Percentiles rank a stretch among this genome's conserved stretches.
These are phyloP conservation scores for Actias luna DNA, from an alignment of 2,888 invertebrate species.

Conservation along the genomic window DNA sequence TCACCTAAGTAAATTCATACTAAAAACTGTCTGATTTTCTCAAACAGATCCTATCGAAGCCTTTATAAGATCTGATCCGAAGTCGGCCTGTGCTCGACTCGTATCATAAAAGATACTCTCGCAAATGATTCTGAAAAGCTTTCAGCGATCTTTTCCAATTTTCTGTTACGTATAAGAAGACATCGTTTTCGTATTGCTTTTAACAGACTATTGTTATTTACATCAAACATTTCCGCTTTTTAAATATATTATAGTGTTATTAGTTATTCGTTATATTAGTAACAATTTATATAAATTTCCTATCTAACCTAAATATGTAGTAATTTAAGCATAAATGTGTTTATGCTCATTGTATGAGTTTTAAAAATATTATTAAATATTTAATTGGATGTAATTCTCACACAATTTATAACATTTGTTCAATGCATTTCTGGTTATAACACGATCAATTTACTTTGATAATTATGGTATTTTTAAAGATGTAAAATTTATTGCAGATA, in stretches of 20 bases:
- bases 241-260: background rate
- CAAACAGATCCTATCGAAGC: background rate
- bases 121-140: constrained; percentile 35
- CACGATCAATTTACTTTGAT: background rate
- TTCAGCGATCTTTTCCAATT: constrained; percentile 23
- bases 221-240: background rate
- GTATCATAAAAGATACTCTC: constrained; percentile 30
- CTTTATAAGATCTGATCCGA: constrained; percentile 1
- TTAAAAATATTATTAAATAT: background rate
- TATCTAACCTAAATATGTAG: too few relatives aligned
- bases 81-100: constrained; percentile 1
- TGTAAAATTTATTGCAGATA: too few relatives aligned
- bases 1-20: background rate
- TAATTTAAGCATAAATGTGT: too few relatives aligned
- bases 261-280: too few relatives aligned
- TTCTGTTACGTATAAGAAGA: background rate
- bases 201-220: background rate
- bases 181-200: background rate
- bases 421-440: background rate
- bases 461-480: too few relatives aligned
- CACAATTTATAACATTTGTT: background rate
- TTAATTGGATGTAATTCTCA: background rate
- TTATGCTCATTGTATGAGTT: background rate
- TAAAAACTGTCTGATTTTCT: background rate
- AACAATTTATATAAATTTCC: too few relatives aligned